phyloP scores from a whole-genome alignment of 2,888 invertebrate species.

The Leptothorax acervorum region DNA sequence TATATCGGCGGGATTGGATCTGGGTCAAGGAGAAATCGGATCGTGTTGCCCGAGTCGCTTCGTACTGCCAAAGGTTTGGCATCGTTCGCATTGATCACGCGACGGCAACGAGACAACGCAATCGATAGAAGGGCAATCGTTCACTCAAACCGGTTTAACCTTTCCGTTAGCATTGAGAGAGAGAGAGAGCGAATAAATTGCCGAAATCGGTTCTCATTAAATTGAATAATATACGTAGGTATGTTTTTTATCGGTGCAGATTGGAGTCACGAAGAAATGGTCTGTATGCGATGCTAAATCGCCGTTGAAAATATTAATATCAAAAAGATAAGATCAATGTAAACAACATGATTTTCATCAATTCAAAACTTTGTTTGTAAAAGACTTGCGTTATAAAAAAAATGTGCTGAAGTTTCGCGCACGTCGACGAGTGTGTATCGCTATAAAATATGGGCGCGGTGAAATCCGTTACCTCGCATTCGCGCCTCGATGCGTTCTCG shows the following conservation, averaged over 20 bases:
- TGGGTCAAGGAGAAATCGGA: constrained; percentile 81
- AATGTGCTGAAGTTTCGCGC: constrained; percentile 23
- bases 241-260: background rate
- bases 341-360: background rate
- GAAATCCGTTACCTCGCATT: constrained; percentile 45
- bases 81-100: constrained; percentile 72
- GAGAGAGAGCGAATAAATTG: constrained; percentile 8
- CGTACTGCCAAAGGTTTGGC: constrained; percentile 73
- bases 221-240: background rate
- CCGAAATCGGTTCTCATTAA: constrained; percentile 6
- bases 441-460: constrained; percentile 38
- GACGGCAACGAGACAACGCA: constrained; percentile 62
- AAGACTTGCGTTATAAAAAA: constrained; percentile 28
- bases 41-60: constrained; percentile 63
- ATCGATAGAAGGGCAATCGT: constrained; percentile 61
- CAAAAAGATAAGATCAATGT: background rate
- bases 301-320: constrained; percentile 17
- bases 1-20: constrained; percentile 71
- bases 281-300: background rate
- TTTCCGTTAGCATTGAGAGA: constrained; percentile 7
- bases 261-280: constrained; percentile 10
- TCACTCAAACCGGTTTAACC: constrained; percentile 13
- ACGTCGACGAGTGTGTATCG: constrained; percentile 14
- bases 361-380: constrained; percentile 13
- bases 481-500: constrained; percentile 49